phyloP scores from a whole-genome alignment of 2,113 vertebrate genomes.

The Xenus cinereus region DNA sequence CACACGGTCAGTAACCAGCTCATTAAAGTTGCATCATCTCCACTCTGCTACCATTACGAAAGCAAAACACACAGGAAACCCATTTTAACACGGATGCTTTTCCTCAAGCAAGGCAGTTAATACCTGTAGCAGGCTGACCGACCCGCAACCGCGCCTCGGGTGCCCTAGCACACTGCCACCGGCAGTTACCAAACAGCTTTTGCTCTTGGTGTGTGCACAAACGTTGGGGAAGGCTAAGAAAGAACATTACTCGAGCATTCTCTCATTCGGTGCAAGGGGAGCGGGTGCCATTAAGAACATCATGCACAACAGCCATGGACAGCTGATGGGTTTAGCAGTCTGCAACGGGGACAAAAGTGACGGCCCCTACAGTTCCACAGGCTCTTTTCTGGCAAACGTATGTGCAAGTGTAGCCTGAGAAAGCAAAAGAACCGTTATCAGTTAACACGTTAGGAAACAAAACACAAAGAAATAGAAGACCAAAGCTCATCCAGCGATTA shows the following conservation, averaged over 20 bases:
- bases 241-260: not conserved
- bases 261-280: constrained; percentile 74
- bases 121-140: not conserved
- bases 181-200: not conserved
- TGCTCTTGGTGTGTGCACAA: not conserved
- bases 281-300: constrained; percentile 79
- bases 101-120: not conserved
- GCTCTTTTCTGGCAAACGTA: not conserved
- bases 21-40: not conserved
- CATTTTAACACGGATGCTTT: rapidly evolving
- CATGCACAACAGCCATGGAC: constrained; percentile 84
- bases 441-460: not conserved
- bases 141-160: not conserved
- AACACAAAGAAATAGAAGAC: rapidly evolving
- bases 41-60: not conserved
- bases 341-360: constrained; percentile 46
- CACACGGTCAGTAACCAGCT: not conserved
- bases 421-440: not conserved
- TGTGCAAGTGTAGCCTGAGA: not conserved
- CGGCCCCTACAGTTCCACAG: not conserved
- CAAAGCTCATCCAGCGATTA: not conserved
- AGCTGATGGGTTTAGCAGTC: constrained; percentile 89
- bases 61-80: not conserved
- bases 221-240: not conserved
- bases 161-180: not conserved